Conservation (phyloP, 1,140 invertebrate genomes). For the Ladona fulva region DNA sequence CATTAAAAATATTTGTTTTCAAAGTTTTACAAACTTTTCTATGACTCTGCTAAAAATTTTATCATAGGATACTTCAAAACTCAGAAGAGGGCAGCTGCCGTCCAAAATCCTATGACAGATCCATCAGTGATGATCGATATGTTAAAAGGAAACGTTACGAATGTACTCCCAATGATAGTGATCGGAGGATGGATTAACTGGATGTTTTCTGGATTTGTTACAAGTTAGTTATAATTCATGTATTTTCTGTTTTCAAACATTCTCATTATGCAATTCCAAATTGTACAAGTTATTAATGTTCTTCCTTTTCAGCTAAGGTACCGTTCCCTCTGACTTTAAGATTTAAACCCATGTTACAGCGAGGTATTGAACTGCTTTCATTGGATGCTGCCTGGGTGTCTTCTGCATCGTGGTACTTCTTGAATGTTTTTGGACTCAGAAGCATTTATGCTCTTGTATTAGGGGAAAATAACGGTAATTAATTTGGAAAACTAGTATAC, state of each 20-base stretch:
- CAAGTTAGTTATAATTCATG: constrained; percentile 52
- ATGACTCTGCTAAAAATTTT: constrained; percentile 15
- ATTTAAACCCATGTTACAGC: constrained; percentile 98
- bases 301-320: constrained; percentile 70
- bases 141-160: constrained; percentile 97
- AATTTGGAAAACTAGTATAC: neutral
- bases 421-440: constrained; percentile 97
- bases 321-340: constrained; percentile 95
- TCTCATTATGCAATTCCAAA: constrained; percentile 10
- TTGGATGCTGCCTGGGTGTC: constrained; percentile 99
- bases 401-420: constrained; percentile 99
- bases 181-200: constrained; percentile 99
- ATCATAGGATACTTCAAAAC: constrained; percentile 71
- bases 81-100: constrained; percentile 72
- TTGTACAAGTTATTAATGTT: constrained; percentile 1
- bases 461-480: constrained; percentile 91
- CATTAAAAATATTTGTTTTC: neutral
- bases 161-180: constrained; percentile 96
- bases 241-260: neutral
- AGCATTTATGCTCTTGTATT: constrained; percentile 97
- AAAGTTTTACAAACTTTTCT: neutral
- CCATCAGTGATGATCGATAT: constrained; percentile 98
- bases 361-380: constrained; percentile 90
- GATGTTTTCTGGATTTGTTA: constrained; percentile 99
- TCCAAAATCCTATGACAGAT: constrained; percentile 94